Evolutionary conservation across 2,113 vertebrate species (phyloP).

Genomic region (Brachyhypopomus occidentalis): DNA sequence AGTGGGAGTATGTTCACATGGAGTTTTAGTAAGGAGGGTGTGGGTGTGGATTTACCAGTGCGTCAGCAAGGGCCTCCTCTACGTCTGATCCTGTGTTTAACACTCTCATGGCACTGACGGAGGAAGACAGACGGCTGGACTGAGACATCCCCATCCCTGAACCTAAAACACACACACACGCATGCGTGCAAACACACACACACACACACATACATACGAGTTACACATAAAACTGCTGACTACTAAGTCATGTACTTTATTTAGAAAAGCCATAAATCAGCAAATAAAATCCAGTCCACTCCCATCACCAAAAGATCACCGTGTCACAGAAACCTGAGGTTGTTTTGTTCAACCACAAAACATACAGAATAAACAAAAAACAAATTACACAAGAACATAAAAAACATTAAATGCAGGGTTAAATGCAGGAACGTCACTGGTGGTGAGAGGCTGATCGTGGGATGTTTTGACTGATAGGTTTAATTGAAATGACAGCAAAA

Average conservation of each 20-base stretch:
- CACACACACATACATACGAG: slow-evolving; percentile 18
- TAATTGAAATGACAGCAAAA: slow-evolving; percentile 47
- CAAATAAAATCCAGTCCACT: not conserved
- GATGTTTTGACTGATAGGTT: not conserved
- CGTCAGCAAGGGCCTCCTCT: slow-evolving; percentile 95
- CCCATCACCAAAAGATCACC: slow-evolving; percentile 1
- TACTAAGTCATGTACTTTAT: not conserved
- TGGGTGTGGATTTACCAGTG: slow-evolving; percentile 78
- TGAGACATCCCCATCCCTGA: slow-evolving; percentile 88
- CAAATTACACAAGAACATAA: not conserved
- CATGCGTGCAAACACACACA: too few relatives aligned
- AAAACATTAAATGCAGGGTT: slow-evolving; percentile 36
- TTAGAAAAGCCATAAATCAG: not conserved
- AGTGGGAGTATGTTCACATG: not conserved
- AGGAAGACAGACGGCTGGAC: slow-evolving; percentile 89
- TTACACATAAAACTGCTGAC: not conserved
- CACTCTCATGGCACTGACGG: slow-evolving; percentile 95
- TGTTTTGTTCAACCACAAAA: not conserved
- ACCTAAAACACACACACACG: slow-evolving; percentile 70
- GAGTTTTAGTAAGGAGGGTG: not conserved
- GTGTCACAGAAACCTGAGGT: not conserved
- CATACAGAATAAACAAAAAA: not conserved
- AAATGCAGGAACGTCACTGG: slow-evolving; percentile 31
- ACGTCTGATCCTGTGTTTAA: slow-evolving; percentile 94
- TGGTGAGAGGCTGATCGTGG: not conserved